Percentiles rank a stretch among this genome's conserved stretches.
Conservation (phyloP, 1,140 invertebrate genomes). For the Adoxophyes honmai region DNA sequence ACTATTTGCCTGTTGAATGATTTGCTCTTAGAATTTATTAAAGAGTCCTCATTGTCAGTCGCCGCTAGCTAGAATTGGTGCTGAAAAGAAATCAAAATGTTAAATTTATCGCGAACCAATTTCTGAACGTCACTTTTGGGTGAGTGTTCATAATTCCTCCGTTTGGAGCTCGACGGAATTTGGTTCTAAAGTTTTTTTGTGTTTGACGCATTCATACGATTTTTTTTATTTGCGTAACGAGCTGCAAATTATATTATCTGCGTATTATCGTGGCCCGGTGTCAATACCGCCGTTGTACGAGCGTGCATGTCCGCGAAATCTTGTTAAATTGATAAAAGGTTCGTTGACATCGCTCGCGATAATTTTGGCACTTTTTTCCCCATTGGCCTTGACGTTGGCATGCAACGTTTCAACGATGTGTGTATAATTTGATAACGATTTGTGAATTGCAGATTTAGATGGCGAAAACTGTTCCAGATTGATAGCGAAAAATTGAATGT, state of each 20-base stretch:
- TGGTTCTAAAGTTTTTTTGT: too few relatives aligned
- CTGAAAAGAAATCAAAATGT: too few relatives aligned
- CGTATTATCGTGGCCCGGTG: slow-evolving; percentile 27
- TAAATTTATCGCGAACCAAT: too few relatives aligned
- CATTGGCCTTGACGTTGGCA: slow-evolving; percentile 2
- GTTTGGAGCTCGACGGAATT: too few relatives aligned
- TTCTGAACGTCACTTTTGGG: too few relatives aligned
- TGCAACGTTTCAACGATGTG: neutral
- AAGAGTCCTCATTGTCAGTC: too few relatives aligned
- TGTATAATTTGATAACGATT: slow-evolving; percentile 5
- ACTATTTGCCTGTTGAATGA: neutral
- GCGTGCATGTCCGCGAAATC: slow-evolving; percentile 44
- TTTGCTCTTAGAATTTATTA: too few relatives aligned
- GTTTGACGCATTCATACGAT: too few relatives aligned
- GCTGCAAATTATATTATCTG: slow-evolving; percentile 34
- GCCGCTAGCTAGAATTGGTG: too few relatives aligned
- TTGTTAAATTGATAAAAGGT: slow-evolving; percentile 55
- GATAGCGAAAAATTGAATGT: neutral
- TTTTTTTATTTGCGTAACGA: neutral
- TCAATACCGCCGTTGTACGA: slow-evolving; percentile 14
- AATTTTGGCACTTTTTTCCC: slow-evolving; percentile 35
- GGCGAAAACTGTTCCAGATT: neutral
- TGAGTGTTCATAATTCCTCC: too few relatives aligned
- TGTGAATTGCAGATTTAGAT: slow-evolving; percentile 5
- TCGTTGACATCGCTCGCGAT: slow-evolving; percentile 48